phyloP scores from a whole-genome alignment of 2,888 invertebrate genomes.

The Pegoplata infirma region DNA sequence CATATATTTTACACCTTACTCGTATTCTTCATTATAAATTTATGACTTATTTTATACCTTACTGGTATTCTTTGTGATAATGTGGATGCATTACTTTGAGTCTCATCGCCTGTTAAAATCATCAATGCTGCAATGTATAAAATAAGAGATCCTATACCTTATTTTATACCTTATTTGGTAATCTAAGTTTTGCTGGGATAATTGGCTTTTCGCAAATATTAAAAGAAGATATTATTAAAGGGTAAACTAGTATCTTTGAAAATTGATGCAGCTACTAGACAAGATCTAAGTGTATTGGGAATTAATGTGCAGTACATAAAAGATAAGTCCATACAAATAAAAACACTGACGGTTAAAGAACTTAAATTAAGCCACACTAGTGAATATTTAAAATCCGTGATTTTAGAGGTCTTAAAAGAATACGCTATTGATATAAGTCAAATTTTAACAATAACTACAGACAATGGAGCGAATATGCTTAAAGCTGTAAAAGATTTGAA shows the following conservation, averaged over 20 bases:
- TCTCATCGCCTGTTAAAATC: too few relatives aligned
- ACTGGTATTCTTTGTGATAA: too few relatives aligned
- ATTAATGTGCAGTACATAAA: constrained; percentile 59
- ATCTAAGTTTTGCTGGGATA: too few relatives aligned
- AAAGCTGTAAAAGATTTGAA: constrained; percentile 44
- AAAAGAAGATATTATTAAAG: constrained; percentile 41
- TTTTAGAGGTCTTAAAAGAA: constrained; percentile 54
- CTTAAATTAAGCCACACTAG: constrained; percentile 47
- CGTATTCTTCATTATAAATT: too few relatives aligned
- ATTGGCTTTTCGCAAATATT: constrained; percentile 42
- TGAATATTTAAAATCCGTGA: constrained; percentile 52
- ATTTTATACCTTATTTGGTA: too few relatives aligned
- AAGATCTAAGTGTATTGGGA: constrained; percentile 43
- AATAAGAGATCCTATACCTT: too few relatives aligned
- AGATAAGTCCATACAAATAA: constrained; percentile 45
- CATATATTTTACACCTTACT: too few relatives aligned
- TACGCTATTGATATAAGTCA: constrained; percentile 50
- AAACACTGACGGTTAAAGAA: constrained; percentile 58
- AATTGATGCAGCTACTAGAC: constrained; percentile 56
- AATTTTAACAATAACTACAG: constrained; percentile 58
- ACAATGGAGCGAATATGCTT: constrained; percentile 49
- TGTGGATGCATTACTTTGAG: too few relatives aligned
- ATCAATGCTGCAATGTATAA: too few relatives aligned
- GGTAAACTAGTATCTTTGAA: constrained; percentile 58
- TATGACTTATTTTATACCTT: too few relatives aligned